phyloP scores from a whole-genome alignment of 2,888 invertebrate genomes.

The Cheilosia impressa region DNA sequence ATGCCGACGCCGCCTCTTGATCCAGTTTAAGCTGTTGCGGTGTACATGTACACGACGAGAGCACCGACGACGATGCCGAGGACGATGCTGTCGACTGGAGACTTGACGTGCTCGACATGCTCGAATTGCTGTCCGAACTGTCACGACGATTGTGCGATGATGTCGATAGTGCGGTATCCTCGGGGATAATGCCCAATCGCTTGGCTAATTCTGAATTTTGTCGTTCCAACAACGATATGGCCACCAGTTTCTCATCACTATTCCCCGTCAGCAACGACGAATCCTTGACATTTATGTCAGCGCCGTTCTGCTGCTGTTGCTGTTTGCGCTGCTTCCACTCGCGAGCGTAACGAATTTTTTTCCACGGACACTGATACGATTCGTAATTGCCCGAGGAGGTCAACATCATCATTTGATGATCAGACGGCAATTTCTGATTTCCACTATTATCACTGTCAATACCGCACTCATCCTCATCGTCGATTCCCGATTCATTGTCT shows the following conservation, averaged over 20 bases:
- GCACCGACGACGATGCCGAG: slow-evolving; percentile 75
- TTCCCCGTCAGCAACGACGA: neutral
- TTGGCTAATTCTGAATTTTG: slow-evolving; percentile 70
- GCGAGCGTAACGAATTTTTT: slow-evolving; percentile 83
- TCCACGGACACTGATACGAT: slow-evolving; percentile 83
- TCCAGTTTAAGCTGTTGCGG: slow-evolving; percentile 75
- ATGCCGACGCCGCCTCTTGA: slow-evolving; percentile 76
- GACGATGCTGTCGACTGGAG: slow-evolving; percentile 78
- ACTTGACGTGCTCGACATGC: slow-evolving; percentile 82
- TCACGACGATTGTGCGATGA: slow-evolving; percentile 80
- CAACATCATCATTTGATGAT: slow-evolving; percentile 34
- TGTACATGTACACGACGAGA: slow-evolving; percentile 80
- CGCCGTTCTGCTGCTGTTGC: slow-evolving; percentile 55
- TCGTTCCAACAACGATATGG: slow-evolving; percentile 60
- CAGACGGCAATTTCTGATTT: slow-evolving; percentile 18
- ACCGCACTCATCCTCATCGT: slow-evolving; percentile 78
- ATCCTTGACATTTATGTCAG: slow-evolving; percentile 49
- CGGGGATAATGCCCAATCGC: slow-evolving; percentile 66
- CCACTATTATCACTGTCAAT: slow-evolving; percentile 78
- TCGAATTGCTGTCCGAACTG: slow-evolving; percentile 83
- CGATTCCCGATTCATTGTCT: slow-evolving; percentile 77
- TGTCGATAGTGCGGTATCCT: slow-evolving; percentile 50
- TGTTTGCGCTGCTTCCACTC: slow-evolving; percentile 83
- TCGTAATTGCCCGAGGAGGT: slow-evolving; percentile 75
- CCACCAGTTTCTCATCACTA: slow-evolving; percentile 47